These are phyloP conservation scores for Troglohyphantes excavatus DNA, from an alignment of 2,888 invertebrate species.

Conservation along the genomic window DNA sequence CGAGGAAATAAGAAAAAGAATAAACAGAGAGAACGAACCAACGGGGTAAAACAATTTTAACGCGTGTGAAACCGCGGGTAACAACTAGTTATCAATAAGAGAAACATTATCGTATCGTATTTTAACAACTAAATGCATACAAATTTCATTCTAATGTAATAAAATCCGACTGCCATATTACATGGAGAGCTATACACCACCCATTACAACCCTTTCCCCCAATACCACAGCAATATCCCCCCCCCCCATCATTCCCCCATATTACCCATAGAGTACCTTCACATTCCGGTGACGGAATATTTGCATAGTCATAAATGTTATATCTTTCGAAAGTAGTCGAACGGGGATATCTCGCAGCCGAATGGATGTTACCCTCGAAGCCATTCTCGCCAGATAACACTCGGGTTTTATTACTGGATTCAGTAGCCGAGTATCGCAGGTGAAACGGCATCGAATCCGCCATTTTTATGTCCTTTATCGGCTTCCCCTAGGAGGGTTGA, in stretches of 20 bases:
- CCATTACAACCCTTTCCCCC: too few relatives aligned
- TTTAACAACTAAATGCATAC: too few relatives aligned
- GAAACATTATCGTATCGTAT: too few relatives aligned
- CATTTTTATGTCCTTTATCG: conserved; percentile 52
- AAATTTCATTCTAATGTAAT: too few relatives aligned
- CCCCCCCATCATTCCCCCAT: not conserved
- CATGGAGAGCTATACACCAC: too few relatives aligned
- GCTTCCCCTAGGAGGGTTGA: conserved; percentile 12
- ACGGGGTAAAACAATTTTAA: too few relatives aligned
- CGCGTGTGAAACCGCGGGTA: too few relatives aligned
- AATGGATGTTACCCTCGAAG: conserved; percentile 9
- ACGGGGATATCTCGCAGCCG: not conserved
- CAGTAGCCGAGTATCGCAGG: not conserved
- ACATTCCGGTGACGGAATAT: conserved; percentile 30
- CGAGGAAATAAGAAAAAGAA: too few relatives aligned
- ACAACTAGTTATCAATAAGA: too few relatives aligned
- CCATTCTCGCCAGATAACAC: conserved; percentile 21
- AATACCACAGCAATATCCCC: too few relatives aligned
- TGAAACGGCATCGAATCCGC: conserved; percentile 20
- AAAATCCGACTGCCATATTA: too few relatives aligned
- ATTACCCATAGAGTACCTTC: not conserved
- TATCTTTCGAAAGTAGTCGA: conserved; percentile 33
- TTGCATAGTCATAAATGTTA: conserved; percentile 62
- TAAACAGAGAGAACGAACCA: too few relatives aligned
- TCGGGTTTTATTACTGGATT: conserved; percentile 45